phyloP scores from a whole-genome alignment of 2,797 vertebrate genomes.

The Dryobates pubescens region DNA sequence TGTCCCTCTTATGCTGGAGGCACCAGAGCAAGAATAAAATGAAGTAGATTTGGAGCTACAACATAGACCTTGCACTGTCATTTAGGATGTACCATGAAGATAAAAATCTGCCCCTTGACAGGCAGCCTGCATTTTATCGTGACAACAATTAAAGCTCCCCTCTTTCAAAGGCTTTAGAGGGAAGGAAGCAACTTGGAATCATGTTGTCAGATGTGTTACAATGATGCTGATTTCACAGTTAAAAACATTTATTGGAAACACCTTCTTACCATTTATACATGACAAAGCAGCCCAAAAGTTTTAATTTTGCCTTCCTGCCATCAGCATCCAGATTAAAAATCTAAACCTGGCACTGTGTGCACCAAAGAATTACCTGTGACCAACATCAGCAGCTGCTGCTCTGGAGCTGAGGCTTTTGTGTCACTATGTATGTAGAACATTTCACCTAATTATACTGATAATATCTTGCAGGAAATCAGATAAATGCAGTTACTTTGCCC shows the following conservation, averaged over 20 bases:
- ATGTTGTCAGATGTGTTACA: neutral
- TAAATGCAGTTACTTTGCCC: neutral
- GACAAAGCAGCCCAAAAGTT: neutral
- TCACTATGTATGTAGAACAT: accelerated
- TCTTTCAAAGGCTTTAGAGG: neutral
- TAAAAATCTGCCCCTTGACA: neutral
- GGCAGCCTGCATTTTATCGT: neutral
- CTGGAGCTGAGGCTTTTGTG: neutral
- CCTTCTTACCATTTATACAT: neutral
- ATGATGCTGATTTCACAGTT: neutral
- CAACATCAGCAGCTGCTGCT: neutral
- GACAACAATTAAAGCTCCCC: neutral
- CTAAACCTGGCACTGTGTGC: neutral
- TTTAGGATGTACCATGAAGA: neutral
- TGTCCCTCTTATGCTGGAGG: too few species aligned
- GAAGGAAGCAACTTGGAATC: neutral
- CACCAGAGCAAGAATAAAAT: neutral
- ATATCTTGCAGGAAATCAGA: neutral
- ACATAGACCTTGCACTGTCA: neutral
- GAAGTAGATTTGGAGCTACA: neutral
- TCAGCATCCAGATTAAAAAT: neutral
- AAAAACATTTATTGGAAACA: neutral
- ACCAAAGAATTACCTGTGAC: neutral
- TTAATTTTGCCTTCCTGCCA: neutral
- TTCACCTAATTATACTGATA: neutral